These are phyloP conservation scores for Ophraella communa DNA, from an alignment of 2,888 invertebrate genomes.

Conservation along the genomic window DNA sequence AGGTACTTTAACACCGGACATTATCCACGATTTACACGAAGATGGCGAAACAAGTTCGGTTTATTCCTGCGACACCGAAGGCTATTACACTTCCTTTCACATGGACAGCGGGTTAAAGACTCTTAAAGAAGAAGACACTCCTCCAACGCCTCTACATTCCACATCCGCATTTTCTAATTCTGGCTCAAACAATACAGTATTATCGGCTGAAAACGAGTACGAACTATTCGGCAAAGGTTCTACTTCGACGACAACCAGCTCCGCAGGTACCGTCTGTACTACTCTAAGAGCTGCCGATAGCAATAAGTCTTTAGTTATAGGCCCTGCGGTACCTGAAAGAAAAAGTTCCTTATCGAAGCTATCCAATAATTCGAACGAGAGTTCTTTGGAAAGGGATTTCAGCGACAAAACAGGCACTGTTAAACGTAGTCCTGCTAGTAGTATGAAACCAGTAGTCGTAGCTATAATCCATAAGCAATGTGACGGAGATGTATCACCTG, in stretches of 20 bases:
- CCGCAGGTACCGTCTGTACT: slow-evolving; percentile 88
- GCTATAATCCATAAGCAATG: slow-evolving; percentile 66
- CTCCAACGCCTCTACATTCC: slow-evolving; percentile 75
- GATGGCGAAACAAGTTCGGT: slow-evolving; percentile 89
- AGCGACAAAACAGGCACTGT: slow-evolving; percentile 59
- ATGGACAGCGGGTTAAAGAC: slow-evolving; percentile 93
- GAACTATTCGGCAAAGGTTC: slow-evolving; percentile 91
- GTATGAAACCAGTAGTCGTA: slow-evolving; percentile 66
- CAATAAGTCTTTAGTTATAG: slow-evolving; percentile 67
- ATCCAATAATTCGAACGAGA: slow-evolving; percentile 62
- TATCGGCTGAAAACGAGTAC: slow-evolving; percentile 85
- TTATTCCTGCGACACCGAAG: slow-evolving; percentile 96
- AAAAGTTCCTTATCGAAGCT: slow-evolving; percentile 75
- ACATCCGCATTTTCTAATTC: slow-evolving; percentile 75
- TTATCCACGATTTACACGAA: slow-evolving; percentile 79
- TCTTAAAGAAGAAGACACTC: slow-evolving; percentile 77
- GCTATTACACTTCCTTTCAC: slow-evolving; percentile 97
- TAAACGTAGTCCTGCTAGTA: slow-evolving; percentile 56
- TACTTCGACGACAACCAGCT: slow-evolving; percentile 89
- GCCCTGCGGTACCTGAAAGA: slow-evolving; percentile 82
- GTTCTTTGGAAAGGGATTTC: slow-evolving; percentile 57
- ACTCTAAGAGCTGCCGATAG: slow-evolving; percentile 76
- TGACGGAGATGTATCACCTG: slow-evolving; percentile 75
- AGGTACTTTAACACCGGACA: slow-evolving; percentile 83
- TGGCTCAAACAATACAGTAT: slow-evolving; percentile 70